Evolutionary conservation across 2,113 vertebrate species (phyloP).

Genomic region (Calonectris borealis): DNA sequence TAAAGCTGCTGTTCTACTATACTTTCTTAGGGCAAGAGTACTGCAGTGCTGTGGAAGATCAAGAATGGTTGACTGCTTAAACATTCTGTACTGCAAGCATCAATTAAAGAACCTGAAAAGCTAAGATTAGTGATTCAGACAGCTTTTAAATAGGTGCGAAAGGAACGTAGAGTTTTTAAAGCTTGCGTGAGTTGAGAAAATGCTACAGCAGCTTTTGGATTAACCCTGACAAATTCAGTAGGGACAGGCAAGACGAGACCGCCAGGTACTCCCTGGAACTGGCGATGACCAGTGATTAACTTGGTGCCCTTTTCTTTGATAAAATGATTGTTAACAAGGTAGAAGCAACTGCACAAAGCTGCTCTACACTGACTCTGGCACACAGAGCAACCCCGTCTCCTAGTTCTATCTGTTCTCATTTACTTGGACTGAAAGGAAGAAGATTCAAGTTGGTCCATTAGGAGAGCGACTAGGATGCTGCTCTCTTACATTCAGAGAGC

Average conservation of each 20-base stretch:
- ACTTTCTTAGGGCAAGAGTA: neutral
- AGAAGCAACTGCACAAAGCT: neutral
- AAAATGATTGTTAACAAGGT: neutral
- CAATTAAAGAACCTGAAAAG: neutral
- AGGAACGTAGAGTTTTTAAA: rapidly evolving
- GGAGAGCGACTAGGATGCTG: neutral
- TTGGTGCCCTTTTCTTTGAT: neutral
- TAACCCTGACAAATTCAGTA: neutral
- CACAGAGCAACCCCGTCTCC: neutral
- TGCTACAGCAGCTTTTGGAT: neutral
- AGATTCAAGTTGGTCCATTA: neutral
- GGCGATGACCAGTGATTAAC: neutral
- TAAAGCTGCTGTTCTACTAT: neutral
- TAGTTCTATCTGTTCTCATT: neutral
- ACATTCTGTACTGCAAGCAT: neutral
- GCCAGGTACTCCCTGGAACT: neutral
- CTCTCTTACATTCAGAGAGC: neutral
- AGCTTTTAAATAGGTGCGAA: neutral
- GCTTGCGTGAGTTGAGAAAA: neutral
- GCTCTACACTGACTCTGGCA: neutral
- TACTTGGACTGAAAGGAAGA: neutral
- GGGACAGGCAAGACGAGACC: neutral
- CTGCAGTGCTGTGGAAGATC: neutral
- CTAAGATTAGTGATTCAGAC: neutral
- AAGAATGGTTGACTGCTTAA: neutral